Percentiles rank a stretch among this genome's conserved stretches.
Evolutionary conservation across 2,888 invertebrate genomes (phyloP).

Genomic region (Eurytoma adleriae): DNA sequence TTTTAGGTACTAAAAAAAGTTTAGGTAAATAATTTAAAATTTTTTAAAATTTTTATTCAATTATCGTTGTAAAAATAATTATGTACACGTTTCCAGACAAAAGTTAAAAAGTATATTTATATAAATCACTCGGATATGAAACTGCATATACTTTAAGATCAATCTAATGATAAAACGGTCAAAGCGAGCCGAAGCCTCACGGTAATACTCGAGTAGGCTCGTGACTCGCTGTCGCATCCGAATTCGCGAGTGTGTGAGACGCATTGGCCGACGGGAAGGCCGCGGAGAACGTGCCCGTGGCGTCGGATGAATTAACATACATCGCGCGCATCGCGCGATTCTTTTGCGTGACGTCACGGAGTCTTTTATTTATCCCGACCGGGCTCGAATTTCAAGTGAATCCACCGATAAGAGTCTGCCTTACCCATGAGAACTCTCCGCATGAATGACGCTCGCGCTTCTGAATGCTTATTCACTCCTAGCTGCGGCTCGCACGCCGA

Average conservation of each 20-base stretch:
- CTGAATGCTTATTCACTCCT: constrained; percentile 25
- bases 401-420: constrained; percentile 35
- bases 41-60: too few species aligned
- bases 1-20: not conserved
- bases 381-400: constrained; percentile 42
- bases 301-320: constrained; percentile 26
- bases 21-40: too few species aligned
- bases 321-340: constrained; percentile 11
- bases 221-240: too few species aligned
- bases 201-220: too few species aligned
- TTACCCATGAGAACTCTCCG: not conserved
- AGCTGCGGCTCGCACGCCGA: not conserved
- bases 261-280: not conserved
- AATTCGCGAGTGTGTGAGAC: too few species aligned
- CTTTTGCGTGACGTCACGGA: constrained; percentile 11
- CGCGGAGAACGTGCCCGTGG: not conserved
- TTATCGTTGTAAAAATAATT: not conserved
- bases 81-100: too few species aligned
- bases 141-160: not conserved
- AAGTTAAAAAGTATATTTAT: too few species aligned
- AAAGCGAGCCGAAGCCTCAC: too few species aligned
- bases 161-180: too few species aligned
- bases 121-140: not conserved
- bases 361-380: not conserved
- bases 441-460: not conserved